Evolutionary conservation across 2,888 invertebrate species (phyloP).

Genomic region (Pemphredon lugubris): DNA sequence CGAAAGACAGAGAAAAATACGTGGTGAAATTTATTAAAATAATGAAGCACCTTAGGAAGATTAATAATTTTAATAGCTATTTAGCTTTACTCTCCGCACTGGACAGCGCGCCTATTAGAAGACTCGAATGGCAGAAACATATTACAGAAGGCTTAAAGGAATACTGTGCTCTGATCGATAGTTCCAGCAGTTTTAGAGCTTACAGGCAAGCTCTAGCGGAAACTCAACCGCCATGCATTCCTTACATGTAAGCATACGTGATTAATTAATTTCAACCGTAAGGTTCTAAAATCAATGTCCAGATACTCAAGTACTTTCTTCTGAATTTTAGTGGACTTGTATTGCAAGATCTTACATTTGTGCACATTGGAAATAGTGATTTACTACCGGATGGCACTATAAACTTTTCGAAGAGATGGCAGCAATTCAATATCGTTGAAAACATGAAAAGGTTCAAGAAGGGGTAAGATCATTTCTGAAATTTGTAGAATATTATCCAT

Average conservation of each 20-base stretch:
- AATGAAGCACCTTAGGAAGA: constrained; percentile 97
- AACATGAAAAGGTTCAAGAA: constrained; percentile 99
- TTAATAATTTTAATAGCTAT: constrained; percentile 99
- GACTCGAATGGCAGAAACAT: constrained; percentile 96
- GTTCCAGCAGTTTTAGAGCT: constrained; percentile 98
- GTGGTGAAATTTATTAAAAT: constrained; percentile 98
- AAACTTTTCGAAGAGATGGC: constrained; percentile 99
- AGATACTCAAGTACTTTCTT: constrained; percentile 1
- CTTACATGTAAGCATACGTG: constrained; percentile 95
- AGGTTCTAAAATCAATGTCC: not conserved
- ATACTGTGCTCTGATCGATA: constrained; percentile 97
- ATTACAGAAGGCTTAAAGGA: constrained; percentile 96
- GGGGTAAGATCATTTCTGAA: constrained; percentile 88
- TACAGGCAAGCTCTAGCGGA: constrained; percentile 97
- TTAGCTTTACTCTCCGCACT: constrained; percentile 97
- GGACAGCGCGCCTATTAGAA: constrained; percentile 95
- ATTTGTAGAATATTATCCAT: too few species aligned
- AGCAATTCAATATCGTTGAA: constrained; percentile 98
- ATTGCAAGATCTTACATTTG: constrained; percentile 99
- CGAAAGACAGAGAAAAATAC: constrained; percentile 97
- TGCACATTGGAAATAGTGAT: constrained; percentile 98
- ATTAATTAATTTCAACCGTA: too few species aligned
- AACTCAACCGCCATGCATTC: constrained; percentile 98
- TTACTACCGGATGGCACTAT: constrained; percentile 92
- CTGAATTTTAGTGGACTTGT: constrained; percentile 91